These are phyloP conservation scores for Eospalax fontanierii DNA, from an alignment of 2,797 vertebrate species.

Conservation along the genomic window DNA sequence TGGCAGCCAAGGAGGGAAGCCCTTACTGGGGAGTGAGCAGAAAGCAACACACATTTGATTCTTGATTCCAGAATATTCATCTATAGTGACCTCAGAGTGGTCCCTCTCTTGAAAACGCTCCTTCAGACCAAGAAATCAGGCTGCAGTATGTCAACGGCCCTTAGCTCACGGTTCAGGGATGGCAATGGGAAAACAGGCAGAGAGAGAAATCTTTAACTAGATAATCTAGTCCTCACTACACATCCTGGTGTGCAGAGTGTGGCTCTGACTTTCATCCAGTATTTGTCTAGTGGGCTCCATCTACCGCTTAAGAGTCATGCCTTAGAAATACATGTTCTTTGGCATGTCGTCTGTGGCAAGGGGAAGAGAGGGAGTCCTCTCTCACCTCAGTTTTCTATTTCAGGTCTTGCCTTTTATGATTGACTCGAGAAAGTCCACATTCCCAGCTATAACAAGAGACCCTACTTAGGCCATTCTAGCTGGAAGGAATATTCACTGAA, in stretches of 20 bases:
- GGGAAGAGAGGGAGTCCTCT: not conserved
- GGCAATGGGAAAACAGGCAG: not conserved
- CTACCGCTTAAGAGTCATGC: not conserved
- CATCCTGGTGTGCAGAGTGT: not conserved
- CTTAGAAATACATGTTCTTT: slow-evolving; percentile 12
- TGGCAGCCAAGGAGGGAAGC: not conserved
- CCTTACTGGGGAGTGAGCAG: not conserved
- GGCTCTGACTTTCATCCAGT: not conserved
- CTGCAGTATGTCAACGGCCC: not conserved
- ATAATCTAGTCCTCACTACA: not conserved
- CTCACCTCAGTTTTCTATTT: not conserved
- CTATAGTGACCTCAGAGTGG: not conserved
- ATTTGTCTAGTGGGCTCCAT: not conserved
- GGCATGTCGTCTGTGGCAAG: not conserved
- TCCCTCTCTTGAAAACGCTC: not conserved
- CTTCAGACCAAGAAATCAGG: not conserved
- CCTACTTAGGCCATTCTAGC: not conserved
- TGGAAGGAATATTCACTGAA: slow-evolving; percentile 3
- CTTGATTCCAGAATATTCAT: slow-evolving; percentile 6
- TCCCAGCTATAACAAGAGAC: not conserved
- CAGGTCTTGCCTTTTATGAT: not conserved
- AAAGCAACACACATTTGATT: not conserved
- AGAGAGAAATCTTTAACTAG: not conserved
- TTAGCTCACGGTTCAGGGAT: not conserved
- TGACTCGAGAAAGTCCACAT: slow-evolving; percentile 38